These are phyloP conservation scores for Zaprionus inermis DNA, from an alignment of 1,140 invertebrate genomes.

Conservation along the genomic window DNA sequence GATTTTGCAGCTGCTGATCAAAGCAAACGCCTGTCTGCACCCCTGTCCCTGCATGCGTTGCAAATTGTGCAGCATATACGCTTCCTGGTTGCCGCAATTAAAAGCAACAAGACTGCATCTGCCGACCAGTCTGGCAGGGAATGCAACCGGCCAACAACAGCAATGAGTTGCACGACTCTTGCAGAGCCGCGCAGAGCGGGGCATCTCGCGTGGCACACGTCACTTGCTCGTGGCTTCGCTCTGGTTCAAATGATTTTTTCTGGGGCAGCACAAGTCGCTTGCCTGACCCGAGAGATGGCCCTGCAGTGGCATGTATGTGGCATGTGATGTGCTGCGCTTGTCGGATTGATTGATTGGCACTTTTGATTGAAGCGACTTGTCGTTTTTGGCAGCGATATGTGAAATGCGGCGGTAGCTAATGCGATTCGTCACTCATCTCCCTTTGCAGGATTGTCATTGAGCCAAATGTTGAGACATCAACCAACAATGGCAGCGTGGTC, in stretches of 20 bases:
- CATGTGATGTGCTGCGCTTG: conserved; percentile 21
- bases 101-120: conserved; percentile 65
- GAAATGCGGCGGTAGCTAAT: conserved; percentile 16
- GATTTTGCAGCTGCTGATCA: conserved; percentile 75
- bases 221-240: neutral
- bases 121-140: conserved; percentile 41
- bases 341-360: conserved; percentile 73
- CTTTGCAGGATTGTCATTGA: conserved; percentile 76
- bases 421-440: conserved; percentile 16
- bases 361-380: conserved; percentile 61
- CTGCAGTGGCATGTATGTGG: neutral
- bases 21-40: conserved; percentile 33
- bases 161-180: neutral
- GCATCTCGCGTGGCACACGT: neutral
- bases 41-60: conserved; percentile 19
- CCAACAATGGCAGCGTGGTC: conserved; percentile 71
- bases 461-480: conserved; percentile 65
- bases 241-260: conserved; percentile 3
- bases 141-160: neutral
- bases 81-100: conserved; percentile 79
- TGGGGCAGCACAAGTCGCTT: neutral
- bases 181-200: too few relatives aligned
- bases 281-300: conserved; percentile 1
- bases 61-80: conserved; percentile 59
- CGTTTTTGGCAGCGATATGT: conserved; percentile 64